Evolutionary conservation across 2,113 vertebrate species (phyloP), one percentile per base, ranked within the genome.

Genomic region (Cheilinus undulatus): DNA sequence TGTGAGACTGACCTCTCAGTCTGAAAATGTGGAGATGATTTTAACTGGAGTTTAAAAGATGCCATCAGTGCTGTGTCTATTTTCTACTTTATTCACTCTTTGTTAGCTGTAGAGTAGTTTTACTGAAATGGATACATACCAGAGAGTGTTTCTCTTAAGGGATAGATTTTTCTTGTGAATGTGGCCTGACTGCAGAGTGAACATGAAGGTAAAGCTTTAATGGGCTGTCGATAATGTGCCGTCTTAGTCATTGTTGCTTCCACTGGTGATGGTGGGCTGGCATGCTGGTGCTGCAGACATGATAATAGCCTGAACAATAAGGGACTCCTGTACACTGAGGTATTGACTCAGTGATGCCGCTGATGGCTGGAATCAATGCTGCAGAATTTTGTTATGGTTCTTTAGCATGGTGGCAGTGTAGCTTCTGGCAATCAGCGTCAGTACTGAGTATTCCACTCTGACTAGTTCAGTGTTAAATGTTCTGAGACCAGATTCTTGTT

Each of bases 111-210:
- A 19, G 5, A 12, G 30, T 32, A 1, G 51, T 38, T 69, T 50
- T 22, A 34, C 24, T 19, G 2, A 42, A 48, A 34, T 36, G 27
- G 14, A 53, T 0, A 51, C 13, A 61, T 38, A 15, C 27, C 10
- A 38, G 42, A 22, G 62, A 46, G 7, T 40, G 23, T 42, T 56
- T 63, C 7, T 63, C 6, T 15, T 7, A 45, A 19, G 14, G 32
- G 69, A 50, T 32, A 34, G 20, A 26, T 27, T 42, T 15, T 42
- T 2, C 23, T 38, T 62, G 17, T 60, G 43, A 73, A 67, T 68
- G 15, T 57, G 7, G 14, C 22, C 15, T 57, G 15, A 56, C 36
- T 24, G 43, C n/a, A 22, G 38, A 60, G 45, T 77, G 8, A 50
- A 26, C 48, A 48, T 38, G 43, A 17, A 56, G 23, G 52, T 14